phyloP scores from a whole-genome alignment of 2,888 invertebrate species.

The Chromoteleia sp. region DNA sequence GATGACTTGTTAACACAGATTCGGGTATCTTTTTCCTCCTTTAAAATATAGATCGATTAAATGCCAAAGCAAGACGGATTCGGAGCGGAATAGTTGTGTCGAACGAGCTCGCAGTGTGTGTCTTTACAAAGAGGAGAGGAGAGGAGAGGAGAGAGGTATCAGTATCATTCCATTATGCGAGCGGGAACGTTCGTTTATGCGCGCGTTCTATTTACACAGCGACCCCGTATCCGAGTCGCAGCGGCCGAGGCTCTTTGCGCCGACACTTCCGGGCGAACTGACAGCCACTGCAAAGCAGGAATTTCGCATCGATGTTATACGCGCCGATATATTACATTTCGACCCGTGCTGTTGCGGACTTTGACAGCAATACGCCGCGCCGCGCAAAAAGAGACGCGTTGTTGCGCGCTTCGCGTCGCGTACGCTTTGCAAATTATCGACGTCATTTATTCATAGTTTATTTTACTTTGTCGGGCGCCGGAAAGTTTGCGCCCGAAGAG shows the following conservation, averaged over 20 bases:
- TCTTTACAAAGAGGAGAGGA: slow-evolving; percentile 30
- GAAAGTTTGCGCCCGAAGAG: slow-evolving; percentile 22
- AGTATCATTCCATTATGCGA: slow-evolving; percentile 19
- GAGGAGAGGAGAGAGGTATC: slow-evolving; percentile 33
- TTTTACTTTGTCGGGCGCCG: slow-evolving; percentile 43
- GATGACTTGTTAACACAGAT: too few species aligned
- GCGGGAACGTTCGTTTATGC: slow-evolving; percentile 30
- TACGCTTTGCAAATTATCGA: slow-evolving; percentile 43
- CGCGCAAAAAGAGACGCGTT: slow-evolving; percentile 42
- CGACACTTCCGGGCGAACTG: slow-evolving; percentile 54
- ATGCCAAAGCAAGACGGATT: background rate
- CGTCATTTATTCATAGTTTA: slow-evolving; percentile 55
- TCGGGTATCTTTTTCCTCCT: too few species aligned
- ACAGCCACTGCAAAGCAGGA: slow-evolving; percentile 55
- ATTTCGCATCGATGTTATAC: slow-evolving; percentile 46
- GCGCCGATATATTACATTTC: slow-evolving; percentile 58
- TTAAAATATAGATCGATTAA: slow-evolving; percentile 22
- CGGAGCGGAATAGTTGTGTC: slow-evolving; percentile 2
- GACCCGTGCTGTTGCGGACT: slow-evolving; percentile 32
- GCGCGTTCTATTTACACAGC: slow-evolving; percentile 53
- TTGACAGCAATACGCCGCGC: slow-evolving; percentile 57
- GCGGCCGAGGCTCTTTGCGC: slow-evolving; percentile 35
- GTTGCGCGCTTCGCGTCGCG: slow-evolving; percentile 17
- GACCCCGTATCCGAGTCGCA: slow-evolving; percentile 30
- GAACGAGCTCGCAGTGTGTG: background rate